Evolutionary conservation across 2,113 vertebrate genomes (phyloP).

Genomic region (Opisthocomus hoazin): DNA sequence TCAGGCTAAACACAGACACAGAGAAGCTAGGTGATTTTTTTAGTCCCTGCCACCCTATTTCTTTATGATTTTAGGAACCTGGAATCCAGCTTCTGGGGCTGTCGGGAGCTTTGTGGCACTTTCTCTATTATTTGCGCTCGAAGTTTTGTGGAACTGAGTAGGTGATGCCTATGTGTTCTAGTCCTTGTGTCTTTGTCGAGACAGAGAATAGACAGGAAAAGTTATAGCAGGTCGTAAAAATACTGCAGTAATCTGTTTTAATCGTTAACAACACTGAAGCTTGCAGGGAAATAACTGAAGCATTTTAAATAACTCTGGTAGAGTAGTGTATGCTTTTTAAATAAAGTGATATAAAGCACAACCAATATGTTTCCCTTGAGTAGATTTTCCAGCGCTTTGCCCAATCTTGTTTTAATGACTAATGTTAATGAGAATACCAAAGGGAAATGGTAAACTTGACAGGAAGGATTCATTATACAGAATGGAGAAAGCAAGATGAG

Average conservation of each 20-base stretch:
- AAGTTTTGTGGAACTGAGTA: neutral
- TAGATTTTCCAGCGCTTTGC: neutral
- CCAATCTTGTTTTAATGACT: neutral
- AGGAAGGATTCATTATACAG: neutral
- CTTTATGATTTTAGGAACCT: neutral
- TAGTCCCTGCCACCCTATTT: neutral
- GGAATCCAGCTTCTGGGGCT: neutral
- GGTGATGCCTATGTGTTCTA: neutral
- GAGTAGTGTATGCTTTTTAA: neutral
- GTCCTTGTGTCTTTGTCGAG: neutral
- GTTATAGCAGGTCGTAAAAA: neutral
- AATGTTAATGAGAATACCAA: slow-evolving; percentile 3
- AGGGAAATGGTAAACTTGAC: neutral
- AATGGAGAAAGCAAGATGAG: neutral
- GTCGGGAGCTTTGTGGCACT: neutral
- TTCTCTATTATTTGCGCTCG: neutral
- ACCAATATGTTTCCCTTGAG: neutral
- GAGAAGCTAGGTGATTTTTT: neutral
- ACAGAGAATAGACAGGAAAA: neutral
- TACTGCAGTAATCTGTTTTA: neutral
- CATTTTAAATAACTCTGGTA: neutral
- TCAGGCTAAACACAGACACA: no score
- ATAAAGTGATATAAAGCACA: neutral
- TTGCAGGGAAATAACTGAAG: neutral
- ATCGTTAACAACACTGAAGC: neutral